Evolutionary conservation across 2,797 vertebrate species (phyloP).

Genomic region (Luscinia luscinia): DNA sequence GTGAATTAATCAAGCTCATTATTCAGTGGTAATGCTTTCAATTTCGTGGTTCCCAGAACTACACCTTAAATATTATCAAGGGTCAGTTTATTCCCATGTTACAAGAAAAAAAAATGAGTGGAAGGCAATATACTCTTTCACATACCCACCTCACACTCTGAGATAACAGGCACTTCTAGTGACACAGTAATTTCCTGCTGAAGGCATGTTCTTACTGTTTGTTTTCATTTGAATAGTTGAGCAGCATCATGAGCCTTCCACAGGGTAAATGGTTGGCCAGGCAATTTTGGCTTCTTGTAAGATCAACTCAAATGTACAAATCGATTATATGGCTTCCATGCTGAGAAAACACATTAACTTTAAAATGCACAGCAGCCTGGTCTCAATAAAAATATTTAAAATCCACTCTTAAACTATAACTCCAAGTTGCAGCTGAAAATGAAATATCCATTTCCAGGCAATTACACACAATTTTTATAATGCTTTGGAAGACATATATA

Average conservation of each 20-base stretch:
- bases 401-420: neutral
- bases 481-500: neutral
- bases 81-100: slow-evolving; percentile 30
- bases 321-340: neutral
- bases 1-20: neutral
- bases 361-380: neutral
- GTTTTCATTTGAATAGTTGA: slow-evolving; percentile 11
- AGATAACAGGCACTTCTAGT: slow-evolving; percentile 10
- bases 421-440: neutral
- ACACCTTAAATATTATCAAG: neutral
- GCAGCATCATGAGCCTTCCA: neutral
- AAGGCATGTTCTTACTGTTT: slow-evolving; percentile 22
- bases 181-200: slow-evolving; percentile 21
- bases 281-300: neutral
- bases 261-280: neutral
- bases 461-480: neutral
- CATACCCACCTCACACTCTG: neutral
- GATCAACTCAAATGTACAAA: neutral
- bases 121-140: neutral
- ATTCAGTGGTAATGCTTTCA: neutral
- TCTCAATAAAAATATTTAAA: slow-evolving; percentile 33
- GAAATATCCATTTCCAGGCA: slow-evolving; percentile 8
- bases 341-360: slow-evolving; percentile 33
- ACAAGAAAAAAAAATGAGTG: neutral
- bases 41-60: neutral